phyloP scores from a whole-genome alignment of 2,888 invertebrate genomes.

The Myopa testacea region DNA sequence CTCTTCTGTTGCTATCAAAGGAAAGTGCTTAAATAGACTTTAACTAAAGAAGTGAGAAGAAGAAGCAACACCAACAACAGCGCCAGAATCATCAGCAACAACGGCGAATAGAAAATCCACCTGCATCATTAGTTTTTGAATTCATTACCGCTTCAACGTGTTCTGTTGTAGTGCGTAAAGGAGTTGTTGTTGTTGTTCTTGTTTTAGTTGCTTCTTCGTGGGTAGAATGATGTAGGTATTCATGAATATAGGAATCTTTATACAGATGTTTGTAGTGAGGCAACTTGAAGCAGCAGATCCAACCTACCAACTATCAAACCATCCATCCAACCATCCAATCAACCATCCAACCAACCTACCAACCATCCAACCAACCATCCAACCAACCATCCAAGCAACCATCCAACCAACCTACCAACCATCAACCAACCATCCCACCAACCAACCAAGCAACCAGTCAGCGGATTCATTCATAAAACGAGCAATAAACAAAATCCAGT shows the following conservation, averaged over 20 bases:
- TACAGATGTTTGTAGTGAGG: background rate
- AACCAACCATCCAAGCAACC: background rate
- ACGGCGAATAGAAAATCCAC: constrained; percentile 31
- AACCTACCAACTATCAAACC: background rate
- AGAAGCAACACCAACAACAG: background rate
- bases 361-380: background rate
- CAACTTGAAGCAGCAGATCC: background rate
- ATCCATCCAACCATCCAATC: background rate
- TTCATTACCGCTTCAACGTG: constrained; percentile 37
- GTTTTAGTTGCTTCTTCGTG: background rate
- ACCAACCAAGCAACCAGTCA: background rate
- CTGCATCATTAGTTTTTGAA: constrained; percentile 42
- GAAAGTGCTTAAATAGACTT: background rate
- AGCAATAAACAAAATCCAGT: constrained; percentile 58
- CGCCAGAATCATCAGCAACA: background rate
- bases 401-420: background rate
- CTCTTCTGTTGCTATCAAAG: background rate
- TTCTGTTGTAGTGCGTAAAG: constrained; percentile 12
- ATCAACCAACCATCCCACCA: background rate
- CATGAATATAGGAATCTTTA: background rate
- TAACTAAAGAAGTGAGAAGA: background rate
- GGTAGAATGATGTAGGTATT: background rate
- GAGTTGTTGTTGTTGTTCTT: constrained; percentile 2
- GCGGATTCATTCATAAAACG: constrained; percentile 58
- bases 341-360: background rate